A percentile compares a stretch with the other conserved stretches of the same genome.
These are phyloP conservation scores for Drosophila prostipennis DNA, from an alignment of 2,888 invertebrate species.

Conservation along the genomic window DNA sequence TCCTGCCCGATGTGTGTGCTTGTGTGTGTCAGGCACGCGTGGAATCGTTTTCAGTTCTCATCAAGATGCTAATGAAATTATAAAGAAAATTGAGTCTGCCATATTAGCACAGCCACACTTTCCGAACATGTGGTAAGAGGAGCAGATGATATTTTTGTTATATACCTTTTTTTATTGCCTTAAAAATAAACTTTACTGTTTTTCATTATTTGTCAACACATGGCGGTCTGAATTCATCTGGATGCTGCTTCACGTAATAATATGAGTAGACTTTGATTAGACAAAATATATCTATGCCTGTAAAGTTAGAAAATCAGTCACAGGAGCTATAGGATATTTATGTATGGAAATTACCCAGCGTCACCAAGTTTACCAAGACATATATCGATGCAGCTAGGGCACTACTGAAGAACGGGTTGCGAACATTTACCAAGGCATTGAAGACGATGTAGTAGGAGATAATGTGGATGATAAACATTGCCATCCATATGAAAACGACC, in stretches of 20 bases:
- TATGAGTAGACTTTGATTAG: slow-evolving; percentile 10
- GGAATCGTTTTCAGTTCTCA: slow-evolving; percentile 58
- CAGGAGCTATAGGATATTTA: background rate
- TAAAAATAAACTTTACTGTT: too few relatives aligned
- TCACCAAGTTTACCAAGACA: slow-evolving; percentile 1
- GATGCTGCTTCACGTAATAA: slow-evolving; percentile 19
- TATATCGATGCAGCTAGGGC: background rate
- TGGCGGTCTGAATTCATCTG: background rate
- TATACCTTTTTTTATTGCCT: background rate
- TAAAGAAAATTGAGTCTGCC: slow-evolving; percentile 73
- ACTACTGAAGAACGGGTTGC: slow-evolving; percentile 20
- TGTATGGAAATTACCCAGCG: slow-evolving; percentile 6
- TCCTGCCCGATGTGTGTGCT: slow-evolving; percentile 21
- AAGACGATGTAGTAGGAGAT: slow-evolving; percentile 32
- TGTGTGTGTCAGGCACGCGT: slow-evolving; percentile 33
- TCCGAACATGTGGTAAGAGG: slow-evolving; percentile 10
- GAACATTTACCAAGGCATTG: slow-evolving; percentile 2
- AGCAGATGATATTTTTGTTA: background rate
- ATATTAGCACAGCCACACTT: slow-evolving; percentile 43
- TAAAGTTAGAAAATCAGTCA: background rate
- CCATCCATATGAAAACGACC: slow-evolving; percentile 17
- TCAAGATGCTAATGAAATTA: slow-evolving; percentile 72
- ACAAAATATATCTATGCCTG: slow-evolving; percentile 24
- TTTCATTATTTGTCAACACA: slow-evolving; percentile 13
- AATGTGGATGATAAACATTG: slow-evolving; percentile 25